Base-by-base conservation (phyloP, 1,140 invertebrate species). In the Homarus americanus region DNA sequence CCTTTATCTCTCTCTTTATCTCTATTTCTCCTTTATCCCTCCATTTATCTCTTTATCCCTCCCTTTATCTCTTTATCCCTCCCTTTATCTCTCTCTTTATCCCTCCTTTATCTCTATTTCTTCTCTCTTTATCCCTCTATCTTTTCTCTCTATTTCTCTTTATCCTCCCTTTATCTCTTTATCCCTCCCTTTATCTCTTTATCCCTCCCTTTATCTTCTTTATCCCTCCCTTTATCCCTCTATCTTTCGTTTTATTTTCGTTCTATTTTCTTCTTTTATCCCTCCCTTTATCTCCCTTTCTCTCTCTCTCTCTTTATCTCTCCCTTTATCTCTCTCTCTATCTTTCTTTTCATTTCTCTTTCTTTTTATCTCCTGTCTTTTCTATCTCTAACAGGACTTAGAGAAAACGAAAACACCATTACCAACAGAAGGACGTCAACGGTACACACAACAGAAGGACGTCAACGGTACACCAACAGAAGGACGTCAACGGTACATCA, bases 301-400 rank as follows among this genome's bases (percentile, higher is more conserved):
- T 82, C 80, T 38, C 58, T 82, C 80, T 38, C 80, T 82, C 58
- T 69, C 80, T 69, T 36, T 63, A 49, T 82, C 44, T 58, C 32
- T 63, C 79, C 34, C 40, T 40, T 0, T 44, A n/a, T 41, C 40
- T 41, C 76, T n/a, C 7, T 40, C 36, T n/a, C 38, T 78, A 24
- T 32, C 41, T n/a, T 4, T 79, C 41, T 24, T n/a, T 79, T n/a
- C 9, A 7, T 58, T 3, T 20, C 76, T 41, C n/a, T n/a, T 75
- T 28, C 17, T 24, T 2, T 24, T 41, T 4, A 36, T 1, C 40
- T 3, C 44, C 20, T 41, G 12, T 41, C n/a, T 41, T 3, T 41
- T 1, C 28, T 28, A 28, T 41, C 76, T 20, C 41, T 32, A 5
- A 36, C n/a, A n/a, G n/a, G n/a, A n/a, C n/a, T n/a, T n/a, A n/a